Conservation (phyloP, 2,797 vertebrate genomes). For the Arnoldichthys spilopterus region DNA sequence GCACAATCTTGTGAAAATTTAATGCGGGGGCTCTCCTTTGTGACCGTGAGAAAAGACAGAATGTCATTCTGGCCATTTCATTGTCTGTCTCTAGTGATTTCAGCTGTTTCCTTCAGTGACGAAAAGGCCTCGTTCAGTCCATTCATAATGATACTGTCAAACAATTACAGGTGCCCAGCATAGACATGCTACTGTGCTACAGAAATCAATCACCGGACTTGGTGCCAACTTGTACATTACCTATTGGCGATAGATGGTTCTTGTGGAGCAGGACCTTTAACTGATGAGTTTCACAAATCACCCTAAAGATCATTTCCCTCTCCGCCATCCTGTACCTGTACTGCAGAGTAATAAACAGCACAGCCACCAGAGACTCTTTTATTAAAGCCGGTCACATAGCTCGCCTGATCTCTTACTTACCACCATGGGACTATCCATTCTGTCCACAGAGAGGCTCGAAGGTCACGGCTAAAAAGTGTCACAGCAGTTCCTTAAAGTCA, state of each 20-base stretch:
- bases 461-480: slow-evolving; percentile 25
- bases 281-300: slow-evolving; percentile 18
- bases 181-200: neutral
- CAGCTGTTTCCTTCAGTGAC: slow-evolving; percentile 6
- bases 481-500: slow-evolving; percentile 19
- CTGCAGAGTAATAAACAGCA: slow-evolving; percentile 17
- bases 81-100: slow-evolving; percentile 24
- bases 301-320: neutral
- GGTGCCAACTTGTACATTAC: neutral
- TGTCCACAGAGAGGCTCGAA: slow-evolving; percentile 24
- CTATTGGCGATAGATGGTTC: neutral
- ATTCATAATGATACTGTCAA: slow-evolving; percentile 28
- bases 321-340: neutral
- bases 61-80: slow-evolving; percentile 40
- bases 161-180: slow-evolving; percentile 18
- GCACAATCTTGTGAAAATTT: slow-evolving; percentile 45
- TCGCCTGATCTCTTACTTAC: slow-evolving; percentile 48
- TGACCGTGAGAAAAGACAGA: slow-evolving; percentile 33
- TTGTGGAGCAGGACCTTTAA: slow-evolving; percentile 15
- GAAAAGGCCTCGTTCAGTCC: neutral
- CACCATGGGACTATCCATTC: slow-evolving; percentile 31
- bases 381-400: slow-evolving; percentile 27
- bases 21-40: slow-evolving; percentile 30
- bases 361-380: slow-evolving; percentile 20
- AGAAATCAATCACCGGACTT: slow-evolving; percentile 6